Base-by-base conservation (phyloP, 2,113 vertebrate genomes). In the Alectura lathami region DNA sequence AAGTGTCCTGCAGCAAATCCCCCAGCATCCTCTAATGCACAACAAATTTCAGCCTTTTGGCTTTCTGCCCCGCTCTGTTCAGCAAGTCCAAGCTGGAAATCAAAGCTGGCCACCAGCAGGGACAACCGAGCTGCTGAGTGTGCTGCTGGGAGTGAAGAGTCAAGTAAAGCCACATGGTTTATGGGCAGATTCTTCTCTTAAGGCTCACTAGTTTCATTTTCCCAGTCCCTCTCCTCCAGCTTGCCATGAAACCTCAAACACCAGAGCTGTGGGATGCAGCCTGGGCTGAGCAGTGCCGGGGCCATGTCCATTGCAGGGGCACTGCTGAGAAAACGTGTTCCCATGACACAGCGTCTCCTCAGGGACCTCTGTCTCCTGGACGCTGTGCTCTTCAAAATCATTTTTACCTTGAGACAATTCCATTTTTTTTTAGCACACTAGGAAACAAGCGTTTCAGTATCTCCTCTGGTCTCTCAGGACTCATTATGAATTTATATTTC, bases 381-480 rank as follows among this genome's bases (percentile, higher is more conserved):
- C 73, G 24, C 29, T 86, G 27, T 79, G 66, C 62, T 84, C 22
- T 68, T 85, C 62, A 32, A 2, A 2, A 76, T 83, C 34, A 34
- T 20, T 76, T 93, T 82, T 93, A 72, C 57, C 74, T 94, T 81
- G 36, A n/a, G n/a, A n/a, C n/a, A n/a, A n/a, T n/a, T n/a, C n/a
- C n/a, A n/a, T n/a, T n/a, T n/a, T n/a, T n/a, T n/a, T n/a, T 93
- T 70, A 91, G n/a, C 30, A 22, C 0, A 2, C 53, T 73, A 21
- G 63, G n/a, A 79, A 94, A 84, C 53, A 88, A 81, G 68, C 15
- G 22, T 42, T 86, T 83, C 56, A 78, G 2, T 64, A 83, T 72
- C 64, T 82, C 36, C 21, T 60, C 20, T 54, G 27, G 42, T 76
- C 81, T 62, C 84, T 66, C 50, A 74, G 75, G 70, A 70, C 27